phyloP scores from a whole-genome alignment of 2,113 vertebrate genomes.

The Dipodomys ordii region DNA sequence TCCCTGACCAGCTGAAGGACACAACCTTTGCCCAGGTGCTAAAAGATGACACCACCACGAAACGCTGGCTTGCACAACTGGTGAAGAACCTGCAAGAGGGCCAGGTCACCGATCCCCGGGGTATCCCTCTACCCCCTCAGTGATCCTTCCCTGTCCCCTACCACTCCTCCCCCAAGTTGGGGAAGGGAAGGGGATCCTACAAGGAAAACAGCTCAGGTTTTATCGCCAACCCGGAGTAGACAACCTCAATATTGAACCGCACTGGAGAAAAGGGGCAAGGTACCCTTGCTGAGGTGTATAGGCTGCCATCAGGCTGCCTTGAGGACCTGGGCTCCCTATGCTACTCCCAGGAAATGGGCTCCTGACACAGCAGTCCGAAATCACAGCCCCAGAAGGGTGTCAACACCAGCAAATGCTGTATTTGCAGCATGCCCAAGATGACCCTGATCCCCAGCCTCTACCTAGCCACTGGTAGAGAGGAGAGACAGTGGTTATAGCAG shows the following conservation, averaged over 20 bases:
- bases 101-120: slow-evolving; percentile 96
- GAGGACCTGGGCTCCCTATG: slow-evolving; percentile 71
- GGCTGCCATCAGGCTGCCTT: slow-evolving; percentile 67
- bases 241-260: slow-evolving; percentile 82
- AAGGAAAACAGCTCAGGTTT: slow-evolving; percentile 88
- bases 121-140: slow-evolving; percentile 96
- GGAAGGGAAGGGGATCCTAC: slow-evolving; percentile 62
- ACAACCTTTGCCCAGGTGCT: slow-evolving; percentile 98
- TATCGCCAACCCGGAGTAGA: slow-evolving; percentile 85
- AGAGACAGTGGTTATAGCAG: slow-evolving; percentile 41
- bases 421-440: slow-evolving; percentile 69
- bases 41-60: slow-evolving; percentile 99
- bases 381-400: slow-evolving; percentile 79
- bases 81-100: slow-evolving; percentile 99
- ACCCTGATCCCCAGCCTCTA: slow-evolving; percentile 27
- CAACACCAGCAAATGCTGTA: slow-evolving; percentile 87
- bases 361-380: slow-evolving; percentile 82
- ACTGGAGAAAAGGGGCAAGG: slow-evolving; percentile 66
- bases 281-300: slow-evolving; percentile 71
- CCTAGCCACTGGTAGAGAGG: slow-evolving; percentile 32
- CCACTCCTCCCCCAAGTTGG: slow-evolving; percentile 45
- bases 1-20: slow-evolving; percentile 99
- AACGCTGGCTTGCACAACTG: slow-evolving; percentile 98
- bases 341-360: slow-evolving; percentile 79
- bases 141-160: slow-evolving; percentile 84